Percentiles rank a stretch among this genome's conserved stretches.
These are phyloP conservation scores for Copidosoma floridanum DNA, from an alignment of 1,140 invertebrate species.

Conservation along the genomic window DNA sequence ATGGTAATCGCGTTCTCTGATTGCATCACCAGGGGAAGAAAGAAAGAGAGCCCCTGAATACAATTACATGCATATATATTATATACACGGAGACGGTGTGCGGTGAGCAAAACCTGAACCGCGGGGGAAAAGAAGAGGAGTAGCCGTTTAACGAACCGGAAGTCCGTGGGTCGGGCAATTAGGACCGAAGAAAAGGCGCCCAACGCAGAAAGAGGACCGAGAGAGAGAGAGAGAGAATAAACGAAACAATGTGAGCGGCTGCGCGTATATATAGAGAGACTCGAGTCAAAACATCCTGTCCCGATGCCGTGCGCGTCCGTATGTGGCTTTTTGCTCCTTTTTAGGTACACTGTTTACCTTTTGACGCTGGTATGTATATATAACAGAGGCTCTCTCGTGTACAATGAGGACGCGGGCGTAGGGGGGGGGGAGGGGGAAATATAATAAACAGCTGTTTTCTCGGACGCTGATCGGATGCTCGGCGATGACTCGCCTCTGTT, in stretches of 20 bases:
- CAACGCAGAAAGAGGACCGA: neutral
- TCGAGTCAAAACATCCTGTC: slow-evolving; percentile 26
- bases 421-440: neutral
- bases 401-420: neutral
- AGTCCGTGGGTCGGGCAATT: slow-evolving; percentile 22
- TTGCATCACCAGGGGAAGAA: slow-evolving; percentile 27
- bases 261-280: too few species aligned
- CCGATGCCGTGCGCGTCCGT: too few species aligned
- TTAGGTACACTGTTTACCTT: neutral
- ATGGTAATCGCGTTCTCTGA: slow-evolving; percentile 19
- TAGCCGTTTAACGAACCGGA: slow-evolving; percentile 30
- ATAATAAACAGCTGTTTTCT: too few species aligned
- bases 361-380: neutral
- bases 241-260: slow-evolving; percentile 19
- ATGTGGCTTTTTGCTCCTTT: neutral
- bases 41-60: too few species aligned
- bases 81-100: neutral
- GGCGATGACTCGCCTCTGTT: too few species aligned
- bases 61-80: too few species aligned
- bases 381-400: too few species aligned
- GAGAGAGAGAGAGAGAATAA: slow-evolving; percentile 7
- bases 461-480: too few species aligned
- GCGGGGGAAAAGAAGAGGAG: slow-evolving; percentile 10
- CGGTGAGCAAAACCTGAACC: slow-evolving; percentile 4
- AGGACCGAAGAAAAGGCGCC: slow-evolving; percentile 1